Evolutionary conservation across 1,140 invertebrate genomes (phyloP).

Genomic region (Lanistes nyassanus): DNA sequence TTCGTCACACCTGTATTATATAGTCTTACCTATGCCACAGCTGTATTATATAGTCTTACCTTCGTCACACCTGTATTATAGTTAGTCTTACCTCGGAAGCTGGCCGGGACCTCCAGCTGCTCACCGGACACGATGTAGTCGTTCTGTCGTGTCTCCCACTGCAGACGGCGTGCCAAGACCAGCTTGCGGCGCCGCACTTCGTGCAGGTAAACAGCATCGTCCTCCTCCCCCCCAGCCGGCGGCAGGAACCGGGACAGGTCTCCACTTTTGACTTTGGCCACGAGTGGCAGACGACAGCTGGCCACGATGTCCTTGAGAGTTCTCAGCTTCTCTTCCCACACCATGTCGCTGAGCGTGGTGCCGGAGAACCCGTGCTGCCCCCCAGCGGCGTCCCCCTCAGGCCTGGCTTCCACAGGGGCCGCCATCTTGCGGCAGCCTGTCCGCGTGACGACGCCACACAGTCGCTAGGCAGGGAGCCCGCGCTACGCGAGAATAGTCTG

Average conservation of each 20-base stretch:
- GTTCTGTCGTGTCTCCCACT: constrained; percentile 46
- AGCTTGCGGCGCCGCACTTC: constrained; percentile 43
- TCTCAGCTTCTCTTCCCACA: constrained; percentile 33
- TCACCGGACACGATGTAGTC: constrained; percentile 46
- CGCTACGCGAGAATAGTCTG: too few species aligned
- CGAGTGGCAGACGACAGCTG: constrained; percentile 26
- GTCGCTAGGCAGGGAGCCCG: neutral
- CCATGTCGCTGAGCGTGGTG: constrained; percentile 23
- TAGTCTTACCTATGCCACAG: too few species aligned
- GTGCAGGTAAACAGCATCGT: constrained; percentile 36
- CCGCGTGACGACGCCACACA: neutral
- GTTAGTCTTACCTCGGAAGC: constrained; percentile 43
- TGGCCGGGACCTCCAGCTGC: constrained; percentile 41
- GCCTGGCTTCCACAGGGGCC: neutral
- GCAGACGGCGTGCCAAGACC: constrained; percentile 39
- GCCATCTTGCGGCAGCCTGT: neutral
- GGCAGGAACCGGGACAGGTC: constrained; percentile 31
- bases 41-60: too few species aligned
- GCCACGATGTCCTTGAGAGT: constrained; percentile 30
- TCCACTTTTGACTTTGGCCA: constrained; percentile 28
- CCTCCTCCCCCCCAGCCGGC: constrained; percentile 17
- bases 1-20: too few species aligned
- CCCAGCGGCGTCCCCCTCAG: neutral
- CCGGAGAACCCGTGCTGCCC: neutral
- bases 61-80: too few species aligned